Percentiles rank a stretch among this genome's conserved stretches.
Conservation (phyloP, 2,888 invertebrate species). For the Amphipoea lucens region DNA sequence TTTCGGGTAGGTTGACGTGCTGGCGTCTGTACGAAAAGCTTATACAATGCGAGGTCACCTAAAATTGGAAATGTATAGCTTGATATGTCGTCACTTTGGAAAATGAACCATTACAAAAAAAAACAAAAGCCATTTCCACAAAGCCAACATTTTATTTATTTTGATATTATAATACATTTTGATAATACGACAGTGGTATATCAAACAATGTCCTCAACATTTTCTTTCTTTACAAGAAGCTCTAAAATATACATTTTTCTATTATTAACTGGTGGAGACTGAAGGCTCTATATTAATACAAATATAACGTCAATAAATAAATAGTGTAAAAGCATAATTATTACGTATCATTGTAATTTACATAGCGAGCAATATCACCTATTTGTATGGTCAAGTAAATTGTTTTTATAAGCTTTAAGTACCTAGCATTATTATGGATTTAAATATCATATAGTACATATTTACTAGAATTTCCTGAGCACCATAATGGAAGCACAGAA, state of each 20-base stretch:
- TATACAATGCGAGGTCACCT: neutral
- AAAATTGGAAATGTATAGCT: neutral
- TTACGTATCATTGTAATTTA: conserved; percentile 73
- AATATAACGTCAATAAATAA: conserved; percentile 86
- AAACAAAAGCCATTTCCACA: conserved; percentile 72
- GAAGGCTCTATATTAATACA: conserved; percentile 78
- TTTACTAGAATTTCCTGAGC: conserved; percentile 25
- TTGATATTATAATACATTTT: conserved; percentile 77
- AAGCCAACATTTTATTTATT: conserved; percentile 81
- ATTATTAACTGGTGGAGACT: conserved; percentile 68
- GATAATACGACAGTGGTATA: conserved; percentile 70
- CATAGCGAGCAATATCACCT: conserved; percentile 46
- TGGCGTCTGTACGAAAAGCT: neutral
- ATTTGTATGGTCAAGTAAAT: conserved; percentile 19
- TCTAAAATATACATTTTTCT: conserved; percentile 67
- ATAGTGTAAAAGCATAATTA: conserved; percentile 83
- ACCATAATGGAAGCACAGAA: conserved; percentile 13
- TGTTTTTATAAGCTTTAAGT: conserved; percentile 21
- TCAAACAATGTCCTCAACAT: conserved; percentile 69
- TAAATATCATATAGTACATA: conserved; percentile 30
- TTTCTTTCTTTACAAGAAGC: conserved; percentile 76
- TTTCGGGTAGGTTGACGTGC: too few species aligned
- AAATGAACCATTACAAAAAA: conserved; percentile 25
- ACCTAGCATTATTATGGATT: neutral
- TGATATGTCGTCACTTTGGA: neutral